Evolutionary conservation across 1,140 invertebrate species (phyloP).

Genomic region (Pseudomyrmex sp.): DNA sequence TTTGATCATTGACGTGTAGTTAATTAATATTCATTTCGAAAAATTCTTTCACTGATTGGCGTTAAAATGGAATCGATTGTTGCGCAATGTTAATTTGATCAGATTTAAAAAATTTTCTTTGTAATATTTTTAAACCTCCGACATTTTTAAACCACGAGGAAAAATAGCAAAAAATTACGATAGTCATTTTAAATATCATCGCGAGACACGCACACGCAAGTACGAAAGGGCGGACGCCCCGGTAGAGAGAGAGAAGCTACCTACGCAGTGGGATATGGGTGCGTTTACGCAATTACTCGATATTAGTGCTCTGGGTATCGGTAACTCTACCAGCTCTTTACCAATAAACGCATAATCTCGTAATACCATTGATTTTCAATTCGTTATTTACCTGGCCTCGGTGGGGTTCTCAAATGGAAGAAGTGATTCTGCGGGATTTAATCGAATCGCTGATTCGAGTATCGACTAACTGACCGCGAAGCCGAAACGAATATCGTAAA

Average conservation of each 20-base stretch:
- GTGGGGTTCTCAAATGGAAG: slow-evolving; percentile 75
- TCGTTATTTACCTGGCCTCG: slow-evolving; percentile 73
- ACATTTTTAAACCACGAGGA: slow-evolving; percentile 16
- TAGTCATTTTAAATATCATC: slow-evolving; percentile 64
- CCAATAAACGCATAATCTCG: slow-evolving; percentile 78
- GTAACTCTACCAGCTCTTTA: slow-evolving; percentile 73
- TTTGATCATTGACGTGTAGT: too few relatives aligned
- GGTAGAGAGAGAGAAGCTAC: slow-evolving; percentile 57
- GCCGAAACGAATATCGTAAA: slow-evolving; percentile 53
- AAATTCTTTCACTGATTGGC: too few relatives aligned
- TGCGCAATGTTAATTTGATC: too few relatives aligned
- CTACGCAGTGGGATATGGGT: slow-evolving; percentile 68
- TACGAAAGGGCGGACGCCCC: slow-evolving; percentile 55
- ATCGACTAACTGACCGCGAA: slow-evolving; percentile 55
- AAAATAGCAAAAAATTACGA: not conserved
- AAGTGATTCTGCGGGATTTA: slow-evolving; percentile 74
- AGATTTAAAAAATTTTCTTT: not conserved
- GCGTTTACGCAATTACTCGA: slow-evolving; percentile 79
- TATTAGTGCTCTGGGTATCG: slow-evolving; percentile 77
- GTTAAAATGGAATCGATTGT: too few relatives aligned
- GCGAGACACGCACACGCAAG: slow-evolving; percentile 1
- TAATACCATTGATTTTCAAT: slow-evolving; percentile 79
- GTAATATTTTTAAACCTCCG: slow-evolving; percentile 8
- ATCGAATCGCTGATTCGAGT: slow-evolving; percentile 65
- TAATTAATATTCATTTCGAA: too few relatives aligned